These are phyloP conservation scores for Garra rufa DNA, from an alignment of 2,113 vertebrate species.

Conservation along the genomic window DNA sequence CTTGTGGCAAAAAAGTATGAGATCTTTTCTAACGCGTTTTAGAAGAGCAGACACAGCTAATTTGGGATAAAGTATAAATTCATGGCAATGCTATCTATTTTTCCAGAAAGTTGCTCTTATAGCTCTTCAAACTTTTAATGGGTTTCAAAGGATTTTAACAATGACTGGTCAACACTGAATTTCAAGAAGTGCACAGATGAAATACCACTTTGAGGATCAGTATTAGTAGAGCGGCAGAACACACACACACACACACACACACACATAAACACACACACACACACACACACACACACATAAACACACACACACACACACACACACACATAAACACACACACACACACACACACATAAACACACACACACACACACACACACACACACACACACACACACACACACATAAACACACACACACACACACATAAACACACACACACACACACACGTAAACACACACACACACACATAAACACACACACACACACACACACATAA, in stretches of 20 bases:
- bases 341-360: no score
- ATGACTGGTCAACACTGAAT: background rate
- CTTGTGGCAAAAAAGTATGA: background rate
- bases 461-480: no score
- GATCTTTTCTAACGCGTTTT: background rate
- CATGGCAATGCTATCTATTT: background rate
- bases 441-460: no score
- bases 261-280: no score
- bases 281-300: background rate
- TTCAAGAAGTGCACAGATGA: background rate
- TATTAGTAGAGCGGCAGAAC: background rate
- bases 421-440: no score
- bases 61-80: background rate
- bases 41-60: background rate
- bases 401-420: no score
- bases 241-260: no score
- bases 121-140: background rate
- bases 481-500: no score
- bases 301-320: no score
- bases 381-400: no score
- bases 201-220: background rate
- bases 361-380: no score
- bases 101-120: background rate
- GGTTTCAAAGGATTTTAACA: background rate
- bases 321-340: no score